Conservation (phyloP, 2,113 vertebrate genomes). For the Leucopsar rothschildi region DNA sequence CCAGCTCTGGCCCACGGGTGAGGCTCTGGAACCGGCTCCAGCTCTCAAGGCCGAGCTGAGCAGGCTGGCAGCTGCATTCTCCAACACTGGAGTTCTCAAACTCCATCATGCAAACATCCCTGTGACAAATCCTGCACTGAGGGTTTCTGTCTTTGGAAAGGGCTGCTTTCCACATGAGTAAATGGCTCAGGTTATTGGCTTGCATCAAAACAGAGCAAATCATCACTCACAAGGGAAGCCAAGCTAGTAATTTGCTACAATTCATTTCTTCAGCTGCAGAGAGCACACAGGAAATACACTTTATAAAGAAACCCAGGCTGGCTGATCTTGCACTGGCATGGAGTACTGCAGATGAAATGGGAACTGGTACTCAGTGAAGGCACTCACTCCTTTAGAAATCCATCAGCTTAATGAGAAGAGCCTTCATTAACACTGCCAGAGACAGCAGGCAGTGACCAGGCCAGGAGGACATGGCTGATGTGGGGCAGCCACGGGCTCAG, state of each 20-base stretch:
- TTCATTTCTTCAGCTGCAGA: not conserved
- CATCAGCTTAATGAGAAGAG: not conserved
- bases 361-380: not conserved
- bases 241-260: not conserved
- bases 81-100: not conserved
- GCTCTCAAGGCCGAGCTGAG: not conserved
- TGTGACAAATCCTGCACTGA: fast-evolving
- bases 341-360: not conserved
- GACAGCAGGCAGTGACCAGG: not conserved
- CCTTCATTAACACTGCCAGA: not conserved
- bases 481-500: fast-evolving
- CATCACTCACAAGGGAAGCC: not conserved
- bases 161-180: not conserved
- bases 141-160: not conserved
- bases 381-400: not conserved
- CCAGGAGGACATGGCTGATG: fast-evolving
- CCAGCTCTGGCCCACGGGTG: fast-evolving
- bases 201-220: not conserved
- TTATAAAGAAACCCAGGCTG: not conserved
- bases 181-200: not conserved
- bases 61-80: not conserved
- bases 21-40: fast-evolving
- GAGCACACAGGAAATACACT: not conserved
- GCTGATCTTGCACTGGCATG: not conserved
- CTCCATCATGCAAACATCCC: not conserved